Evolutionary conservation across 2,797 vertebrate species (phyloP), one percentile per base, ranked within the genome.

Genomic region (Cetoscarus ocellatus): DNA sequence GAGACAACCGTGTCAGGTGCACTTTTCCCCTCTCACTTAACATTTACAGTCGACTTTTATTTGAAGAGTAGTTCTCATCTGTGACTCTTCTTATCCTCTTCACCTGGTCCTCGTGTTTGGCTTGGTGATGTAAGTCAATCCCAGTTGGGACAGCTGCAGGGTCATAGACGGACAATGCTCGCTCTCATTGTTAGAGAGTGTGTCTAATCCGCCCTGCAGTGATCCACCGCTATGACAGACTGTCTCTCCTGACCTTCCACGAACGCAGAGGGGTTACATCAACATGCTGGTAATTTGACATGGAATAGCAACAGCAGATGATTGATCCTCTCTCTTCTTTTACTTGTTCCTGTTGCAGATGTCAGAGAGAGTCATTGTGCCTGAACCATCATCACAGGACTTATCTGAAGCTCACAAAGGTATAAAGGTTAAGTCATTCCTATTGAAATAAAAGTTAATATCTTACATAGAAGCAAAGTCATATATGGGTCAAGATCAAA

Each of bases 131-230:
- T 59, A 40, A 15, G 38, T 62, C 67, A 5, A 65, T 70, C 44
- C 59, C 36, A 84, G 73, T 75, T 70, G 56, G 53, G 63, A 45
- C 77, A 63, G 61, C 60, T 51, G 38, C 47, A 10, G 62, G 70
- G 73, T 79, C 75, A 68, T 3, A 77, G 73, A 75, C 55, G 53
- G 80, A 71, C 70, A 34, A 45, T 47, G 49, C 68, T 77, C 61
- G 14, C 38, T 19, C 60, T 57, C 68, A 7, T 39, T 60, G 45
- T n/a, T 48, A 74, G 43, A 15, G 56, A 53, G 40, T 34, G 44
- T 3, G 57, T 78, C 82, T 93, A 92, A 94, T 94, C 92, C 79
- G 53, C 13, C 79, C 49, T 70, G 34, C 68, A 38, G 82, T 83
- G 70, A 80, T 87, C 73, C 70, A 49, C 54, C 58, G 52, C 39